These are phyloP conservation scores for Sebastes flavidus DNA, from an alignment of 2,797 vertebrate genomes.

Conservation along the genomic window DNA sequence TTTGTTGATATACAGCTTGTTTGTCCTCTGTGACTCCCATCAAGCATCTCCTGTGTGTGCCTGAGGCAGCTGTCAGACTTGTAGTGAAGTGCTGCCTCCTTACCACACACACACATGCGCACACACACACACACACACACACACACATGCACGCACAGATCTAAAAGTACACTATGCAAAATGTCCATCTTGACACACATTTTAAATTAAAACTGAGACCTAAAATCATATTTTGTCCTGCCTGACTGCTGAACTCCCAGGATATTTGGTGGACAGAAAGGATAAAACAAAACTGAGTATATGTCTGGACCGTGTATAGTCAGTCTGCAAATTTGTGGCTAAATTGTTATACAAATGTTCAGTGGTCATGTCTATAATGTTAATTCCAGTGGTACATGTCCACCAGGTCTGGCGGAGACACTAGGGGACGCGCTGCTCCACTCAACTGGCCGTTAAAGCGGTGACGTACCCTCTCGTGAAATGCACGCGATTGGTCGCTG, in stretches of 20 bases:
- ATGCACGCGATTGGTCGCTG: too few relatives aligned
- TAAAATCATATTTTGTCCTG: not conserved
- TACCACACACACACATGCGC: not conserved
- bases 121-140: not conserved
- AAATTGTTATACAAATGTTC: too few relatives aligned
- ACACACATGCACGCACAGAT: not conserved
- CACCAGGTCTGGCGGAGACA: too few relatives aligned
- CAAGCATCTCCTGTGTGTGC: conserved; percentile 55
- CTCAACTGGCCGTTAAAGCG: too few relatives aligned
- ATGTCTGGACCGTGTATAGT: too few relatives aligned
- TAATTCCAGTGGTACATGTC: rapidly evolving
- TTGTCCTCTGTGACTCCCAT: conserved; percentile 69
- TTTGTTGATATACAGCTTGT: conserved; percentile 62
- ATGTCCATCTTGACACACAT: not conserved
- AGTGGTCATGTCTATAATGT: too few relatives aligned
- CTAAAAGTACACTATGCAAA: not conserved
- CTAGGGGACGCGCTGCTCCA: too few relatives aligned
- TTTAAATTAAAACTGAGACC: conserved; percentile 14
- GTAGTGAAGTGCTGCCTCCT: conserved; percentile 46
- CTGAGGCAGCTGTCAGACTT: conserved; percentile 66
- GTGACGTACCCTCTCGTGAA: too few relatives aligned
- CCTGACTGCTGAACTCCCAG: not conserved
- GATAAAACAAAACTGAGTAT: not conserved
- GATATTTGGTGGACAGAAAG: not conserved
- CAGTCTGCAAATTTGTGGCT: too few relatives aligned